A percentile compares a stretch with the other conserved stretches of the same genome.
phyloP scores from a whole-genome alignment of 2,113 vertebrate genomes.

The Hippocampus guttulatus region DNA sequence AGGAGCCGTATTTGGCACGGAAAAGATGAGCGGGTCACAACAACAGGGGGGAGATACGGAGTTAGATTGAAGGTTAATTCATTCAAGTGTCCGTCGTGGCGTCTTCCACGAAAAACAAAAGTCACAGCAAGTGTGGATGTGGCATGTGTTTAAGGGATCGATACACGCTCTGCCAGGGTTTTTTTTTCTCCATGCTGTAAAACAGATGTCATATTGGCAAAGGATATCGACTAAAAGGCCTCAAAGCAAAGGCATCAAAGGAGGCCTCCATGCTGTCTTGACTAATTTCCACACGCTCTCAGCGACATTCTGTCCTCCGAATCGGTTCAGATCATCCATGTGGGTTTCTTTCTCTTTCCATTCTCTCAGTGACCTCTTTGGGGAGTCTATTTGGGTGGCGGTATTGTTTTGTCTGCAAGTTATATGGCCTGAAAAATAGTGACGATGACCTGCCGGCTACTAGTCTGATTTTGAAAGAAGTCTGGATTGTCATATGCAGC shows the following conservation, averaged over 20 bases:
- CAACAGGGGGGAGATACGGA: neutral
- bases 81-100: neutral
- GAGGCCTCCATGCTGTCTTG: constrained; percentile 37
- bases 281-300: constrained; percentile 40
- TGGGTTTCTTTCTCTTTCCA: neutral
- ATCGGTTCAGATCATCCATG: neutral
- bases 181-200: constrained; percentile 72
- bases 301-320: neutral
- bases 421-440: neutral
- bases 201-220: constrained; percentile 73
- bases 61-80: neutral
- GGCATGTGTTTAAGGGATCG: constrained; percentile 28
- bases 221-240: constrained; percentile 47
- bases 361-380: neutral
- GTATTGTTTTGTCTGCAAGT: neutral
- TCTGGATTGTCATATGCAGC: no score
- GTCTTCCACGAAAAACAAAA: neutral
- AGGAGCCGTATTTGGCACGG: constrained; percentile 42
- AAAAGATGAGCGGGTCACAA: constrained; percentile 51
- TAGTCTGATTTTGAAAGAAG: no score
- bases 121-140: neutral
- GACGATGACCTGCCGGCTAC: neutral
- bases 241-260: constrained; percentile 60
- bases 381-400: neutral
- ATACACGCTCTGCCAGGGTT: constrained; percentile 55